Evolutionary conservation across 1,140 invertebrate genomes (phyloP).

Genomic region (Ceratitis capitata): DNA sequence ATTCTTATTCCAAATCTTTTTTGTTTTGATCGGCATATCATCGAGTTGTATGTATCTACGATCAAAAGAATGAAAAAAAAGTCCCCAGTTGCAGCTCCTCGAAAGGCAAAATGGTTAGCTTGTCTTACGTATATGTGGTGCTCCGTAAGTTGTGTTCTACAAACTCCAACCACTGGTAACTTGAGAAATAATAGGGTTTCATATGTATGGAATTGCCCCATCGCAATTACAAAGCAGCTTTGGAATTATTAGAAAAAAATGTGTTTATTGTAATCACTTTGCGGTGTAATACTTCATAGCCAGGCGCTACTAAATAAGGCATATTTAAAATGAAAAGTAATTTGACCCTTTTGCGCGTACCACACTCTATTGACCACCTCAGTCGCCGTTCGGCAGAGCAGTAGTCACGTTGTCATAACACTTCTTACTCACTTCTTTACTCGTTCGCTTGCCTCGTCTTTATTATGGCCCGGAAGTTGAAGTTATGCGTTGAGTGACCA

Average conservation of each 20-base stretch:
- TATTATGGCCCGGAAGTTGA: conserved; percentile 32
- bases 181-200: too few species aligned
- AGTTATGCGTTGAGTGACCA: conserved; percentile 30
- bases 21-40: too few species aligned
- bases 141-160: too few species aligned
- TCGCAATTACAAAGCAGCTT: neutral
- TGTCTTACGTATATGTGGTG: too few species aligned
- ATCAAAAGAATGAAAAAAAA: too few species aligned
- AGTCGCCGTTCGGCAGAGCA: neutral
- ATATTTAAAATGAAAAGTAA: conserved; percentile 25
- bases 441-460: neutral
- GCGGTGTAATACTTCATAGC: neutral
- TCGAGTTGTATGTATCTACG: too few species aligned
- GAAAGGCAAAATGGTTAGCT: too few species aligned
- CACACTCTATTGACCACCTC: neutral
- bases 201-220: too few species aligned
- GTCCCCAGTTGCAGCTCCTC: too few species aligned
- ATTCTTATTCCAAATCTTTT: too few species aligned
- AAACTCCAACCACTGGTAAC: too few species aligned
- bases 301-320: neutral
- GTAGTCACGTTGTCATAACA: neutral
- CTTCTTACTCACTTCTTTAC: neutral
- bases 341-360: conserved; percentile 4
- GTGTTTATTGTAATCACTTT: neutral
- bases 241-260: neutral